These are phyloP conservation scores for Trisateles emortualis DNA, from an alignment of 2,888 invertebrate species.

Conservation along the genomic window DNA sequence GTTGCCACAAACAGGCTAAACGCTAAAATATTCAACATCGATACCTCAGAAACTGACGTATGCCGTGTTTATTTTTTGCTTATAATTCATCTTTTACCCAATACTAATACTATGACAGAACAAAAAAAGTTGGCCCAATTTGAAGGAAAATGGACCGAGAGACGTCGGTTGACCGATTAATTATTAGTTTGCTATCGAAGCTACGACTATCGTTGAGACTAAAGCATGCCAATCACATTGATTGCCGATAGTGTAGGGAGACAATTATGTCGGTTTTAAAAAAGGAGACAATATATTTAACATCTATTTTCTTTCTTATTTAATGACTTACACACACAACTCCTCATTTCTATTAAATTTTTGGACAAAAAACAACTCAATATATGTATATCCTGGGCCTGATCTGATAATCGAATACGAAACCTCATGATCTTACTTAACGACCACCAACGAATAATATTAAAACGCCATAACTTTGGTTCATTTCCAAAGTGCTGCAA, in stretches of 20 bases:
- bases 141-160: conserved; percentile 67
- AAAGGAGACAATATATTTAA: not conserved
- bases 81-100: conserved; percentile 26
- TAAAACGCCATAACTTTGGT: not conserved
- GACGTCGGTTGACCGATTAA: conserved; percentile 78
- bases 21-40: conserved; percentile 28
- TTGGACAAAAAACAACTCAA: no score
- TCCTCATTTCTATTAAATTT: no score
- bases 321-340: no score
- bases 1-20: conserved; percentile 1
- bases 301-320: not conserved
- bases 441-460: no score
- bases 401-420: no score
- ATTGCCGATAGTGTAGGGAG: conserved; percentile 61
- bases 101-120: conserved; percentile 23
- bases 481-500: conserved; percentile 13
- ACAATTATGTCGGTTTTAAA: conserved; percentile 2
- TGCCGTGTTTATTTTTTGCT: conserved; percentile 18
- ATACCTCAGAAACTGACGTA: conserved; percentile 15
- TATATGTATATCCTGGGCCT: no score
- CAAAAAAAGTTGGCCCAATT: conserved; percentile 57
- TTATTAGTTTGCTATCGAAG: conserved; percentile 75
- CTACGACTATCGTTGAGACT: conserved; percentile 60
- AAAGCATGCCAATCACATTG: conserved; percentile 71
- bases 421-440: no score